Conservation (phyloP, 2,113 vertebrate species). For the Poeciliopsis turrubarensis region DNA sequence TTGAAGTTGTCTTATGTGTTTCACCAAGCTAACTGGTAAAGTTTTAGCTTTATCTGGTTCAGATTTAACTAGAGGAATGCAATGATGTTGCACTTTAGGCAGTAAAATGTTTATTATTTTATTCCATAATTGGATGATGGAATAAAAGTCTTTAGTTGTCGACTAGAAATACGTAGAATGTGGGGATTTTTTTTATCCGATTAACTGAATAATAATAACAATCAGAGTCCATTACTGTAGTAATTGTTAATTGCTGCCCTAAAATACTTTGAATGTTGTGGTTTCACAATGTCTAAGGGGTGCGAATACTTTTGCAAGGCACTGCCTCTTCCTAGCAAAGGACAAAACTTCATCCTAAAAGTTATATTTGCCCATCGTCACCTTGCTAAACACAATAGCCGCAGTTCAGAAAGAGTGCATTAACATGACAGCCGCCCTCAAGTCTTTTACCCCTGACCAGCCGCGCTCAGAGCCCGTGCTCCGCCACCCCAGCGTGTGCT, state of each 20-base stretch:
- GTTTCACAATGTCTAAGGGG: not conserved
- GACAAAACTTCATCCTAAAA: constrained; percentile 5
- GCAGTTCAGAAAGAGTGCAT: constrained; percentile 54
- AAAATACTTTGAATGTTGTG: not conserved
- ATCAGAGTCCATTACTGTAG: no score
- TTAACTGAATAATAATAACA: no score
- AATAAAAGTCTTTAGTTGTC: no score
- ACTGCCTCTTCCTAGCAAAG: not conserved
- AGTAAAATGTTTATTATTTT: no score
- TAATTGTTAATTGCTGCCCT: no score
- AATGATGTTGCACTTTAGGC: no score
- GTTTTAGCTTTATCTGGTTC: no score
- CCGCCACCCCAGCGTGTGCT: constrained; percentile 59
- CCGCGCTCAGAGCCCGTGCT: constrained; percentile 54
- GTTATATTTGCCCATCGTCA: constrained; percentile 11
- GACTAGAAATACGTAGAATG: no score
- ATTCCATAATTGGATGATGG: no score
- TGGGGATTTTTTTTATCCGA: no score
- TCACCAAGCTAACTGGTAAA: constrained; percentile 36
- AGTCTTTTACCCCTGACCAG: constrained; percentile 44
- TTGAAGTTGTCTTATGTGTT: constrained; percentile 13
- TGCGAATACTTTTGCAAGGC: no score
- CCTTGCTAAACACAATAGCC: constrained; percentile 11
- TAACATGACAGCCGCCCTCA: constrained; percentile 33
- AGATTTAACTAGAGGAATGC: no score